Conservation (phyloP, 2,797 vertebrate species). For the Chiroxiphia lanceolata region DNA sequence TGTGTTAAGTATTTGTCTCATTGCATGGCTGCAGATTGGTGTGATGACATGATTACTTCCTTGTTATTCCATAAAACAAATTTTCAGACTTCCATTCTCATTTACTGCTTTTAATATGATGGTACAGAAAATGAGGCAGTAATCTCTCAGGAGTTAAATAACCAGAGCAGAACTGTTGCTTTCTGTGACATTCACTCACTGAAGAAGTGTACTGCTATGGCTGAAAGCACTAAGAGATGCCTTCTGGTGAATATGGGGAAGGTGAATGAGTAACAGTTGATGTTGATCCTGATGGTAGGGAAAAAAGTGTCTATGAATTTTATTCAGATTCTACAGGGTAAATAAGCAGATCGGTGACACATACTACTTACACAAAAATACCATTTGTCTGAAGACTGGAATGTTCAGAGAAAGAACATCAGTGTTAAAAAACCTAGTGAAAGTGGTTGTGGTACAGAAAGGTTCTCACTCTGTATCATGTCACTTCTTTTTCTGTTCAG, state of each 20-base stretch:
- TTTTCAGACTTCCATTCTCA: not conserved
- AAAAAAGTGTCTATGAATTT: not conserved
- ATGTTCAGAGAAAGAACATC: not conserved
- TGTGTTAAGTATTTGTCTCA: not conserved
- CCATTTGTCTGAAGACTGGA: not conserved
- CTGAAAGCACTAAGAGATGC: not conserved
- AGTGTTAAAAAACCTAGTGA: not conserved
- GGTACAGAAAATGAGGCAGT: not conserved
- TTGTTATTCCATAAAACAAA: not conserved
- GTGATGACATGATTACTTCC: not conserved
- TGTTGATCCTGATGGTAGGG: not conserved
- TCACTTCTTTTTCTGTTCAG: not conserved
- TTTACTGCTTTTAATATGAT: not conserved
- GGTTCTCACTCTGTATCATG: not conserved
- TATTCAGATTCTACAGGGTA: not conserved
- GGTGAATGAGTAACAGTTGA: not conserved
- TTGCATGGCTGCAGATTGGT: not conserved
- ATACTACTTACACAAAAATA: not conserved
- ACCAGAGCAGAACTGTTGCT: not conserved
- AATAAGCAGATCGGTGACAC: not conserved
- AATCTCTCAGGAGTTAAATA: not conserved
- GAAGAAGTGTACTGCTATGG: not conserved
- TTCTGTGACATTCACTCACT: not conserved
- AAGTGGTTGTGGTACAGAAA: not conserved
- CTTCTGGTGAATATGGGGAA: not conserved